A percentile compares a stretch with the other conserved stretches of the same genome.
Evolutionary conservation across 1,140 invertebrate genomes (phyloP).

Genomic region (Spodoptera litura): DNA sequence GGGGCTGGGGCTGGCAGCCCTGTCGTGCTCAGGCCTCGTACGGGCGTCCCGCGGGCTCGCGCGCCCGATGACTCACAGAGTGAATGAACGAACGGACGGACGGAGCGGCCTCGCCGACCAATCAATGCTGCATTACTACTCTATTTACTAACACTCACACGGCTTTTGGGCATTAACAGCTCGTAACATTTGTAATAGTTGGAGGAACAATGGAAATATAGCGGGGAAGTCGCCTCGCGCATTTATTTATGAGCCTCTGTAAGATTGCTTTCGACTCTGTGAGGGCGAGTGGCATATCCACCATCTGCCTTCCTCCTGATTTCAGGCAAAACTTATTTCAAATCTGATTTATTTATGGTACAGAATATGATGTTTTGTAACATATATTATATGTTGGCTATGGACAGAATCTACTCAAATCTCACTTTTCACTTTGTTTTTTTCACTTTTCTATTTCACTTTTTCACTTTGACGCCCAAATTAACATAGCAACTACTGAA

Average conservation of each 20-base stretch:
- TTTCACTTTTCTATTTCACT: too few relatives aligned
- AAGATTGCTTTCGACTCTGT: background rate
- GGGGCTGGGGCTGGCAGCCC: conserved; percentile 7
- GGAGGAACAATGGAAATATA: background rate
- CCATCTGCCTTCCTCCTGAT: too few relatives aligned
- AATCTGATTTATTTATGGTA: too few relatives aligned
- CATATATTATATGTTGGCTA: too few relatives aligned
- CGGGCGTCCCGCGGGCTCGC: conserved; percentile 50
- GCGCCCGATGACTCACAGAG: conserved; percentile 51
- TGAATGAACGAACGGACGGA: conserved; percentile 48
- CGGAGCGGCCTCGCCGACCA: conserved; percentile 3
- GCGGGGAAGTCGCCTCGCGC: background rate
- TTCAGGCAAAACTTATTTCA: too few relatives aligned
- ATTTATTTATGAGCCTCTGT: background rate
- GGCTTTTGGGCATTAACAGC: conserved; percentile 7
- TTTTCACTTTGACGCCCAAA: too few relatives aligned
- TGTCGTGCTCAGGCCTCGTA: conserved; percentile 16
- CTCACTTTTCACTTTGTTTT: too few relatives aligned
- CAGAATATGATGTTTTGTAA: too few relatives aligned
- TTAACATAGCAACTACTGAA: too few relatives aligned
- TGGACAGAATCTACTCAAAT: too few relatives aligned
- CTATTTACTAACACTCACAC: conserved; percentile 47
- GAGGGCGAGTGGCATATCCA: too few relatives aligned
- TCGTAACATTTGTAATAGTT: conserved; percentile 1
- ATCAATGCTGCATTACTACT: conserved; percentile 47